Conservation (phyloP, 2,113 vertebrate species). For the Diphyllodes magnificus region DNA sequence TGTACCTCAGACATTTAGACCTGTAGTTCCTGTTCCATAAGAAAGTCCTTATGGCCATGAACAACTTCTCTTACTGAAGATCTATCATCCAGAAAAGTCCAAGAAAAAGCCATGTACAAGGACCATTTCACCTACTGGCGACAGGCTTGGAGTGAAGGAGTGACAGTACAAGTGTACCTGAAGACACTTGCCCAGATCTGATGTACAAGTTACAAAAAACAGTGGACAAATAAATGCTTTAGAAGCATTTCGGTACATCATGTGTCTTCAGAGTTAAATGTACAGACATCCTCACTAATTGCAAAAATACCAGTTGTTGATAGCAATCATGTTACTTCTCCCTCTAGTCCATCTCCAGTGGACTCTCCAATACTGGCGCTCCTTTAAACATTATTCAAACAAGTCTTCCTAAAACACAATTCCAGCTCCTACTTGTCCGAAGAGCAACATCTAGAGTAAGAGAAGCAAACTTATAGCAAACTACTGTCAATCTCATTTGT, state of each 20-base stretch:
- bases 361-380: not conserved
- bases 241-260: not conserved
- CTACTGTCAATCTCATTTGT: not conserved
- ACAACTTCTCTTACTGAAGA: not conserved
- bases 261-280: not conserved
- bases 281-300: not conserved
- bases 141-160: not conserved
- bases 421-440: not conserved
- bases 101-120: not conserved
- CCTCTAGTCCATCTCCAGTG: not conserved
- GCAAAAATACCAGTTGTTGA: not conserved
- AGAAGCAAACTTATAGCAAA: not conserved
- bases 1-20: not conserved
- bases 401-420: not conserved
- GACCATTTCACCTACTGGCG: not conserved
- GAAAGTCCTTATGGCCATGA: not conserved
- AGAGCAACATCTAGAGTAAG: not conserved
- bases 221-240: not conserved
- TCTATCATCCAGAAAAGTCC: not conserved
- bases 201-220: not conserved
- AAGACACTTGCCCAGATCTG: not conserved
- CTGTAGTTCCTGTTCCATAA: not conserved
- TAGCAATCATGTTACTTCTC: not conserved
- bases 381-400: not conserved
- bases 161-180: not conserved